These are phyloP conservation scores for Drosophila neonasuta DNA, from an alignment of 2,888 invertebrate species.

Conservation along the genomic window DNA sequence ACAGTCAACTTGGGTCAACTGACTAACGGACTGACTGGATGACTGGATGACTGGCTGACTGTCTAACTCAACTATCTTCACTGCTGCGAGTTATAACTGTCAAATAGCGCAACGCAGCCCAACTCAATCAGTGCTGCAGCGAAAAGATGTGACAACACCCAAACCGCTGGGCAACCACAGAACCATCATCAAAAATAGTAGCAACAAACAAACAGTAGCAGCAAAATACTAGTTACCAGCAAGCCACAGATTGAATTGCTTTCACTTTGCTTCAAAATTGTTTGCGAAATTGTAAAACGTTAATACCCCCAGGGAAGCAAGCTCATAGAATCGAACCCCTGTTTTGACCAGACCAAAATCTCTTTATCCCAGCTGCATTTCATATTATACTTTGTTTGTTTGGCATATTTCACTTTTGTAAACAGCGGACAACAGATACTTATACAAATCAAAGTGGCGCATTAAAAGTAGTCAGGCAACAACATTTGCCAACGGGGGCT, in stretches of 20 bases:
- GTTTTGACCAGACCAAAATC: conserved; percentile 2
- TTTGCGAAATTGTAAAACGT: conserved; percentile 50
- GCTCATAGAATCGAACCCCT: conserved; percentile 2
- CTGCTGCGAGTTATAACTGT: conserved; percentile 20
- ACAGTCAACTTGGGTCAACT: conserved; percentile 42
- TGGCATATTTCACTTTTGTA: conserved; percentile 14
- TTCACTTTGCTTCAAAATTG: conserved; percentile 51
- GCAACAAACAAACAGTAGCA: not conserved
- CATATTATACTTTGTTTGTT: conserved; percentile 19
- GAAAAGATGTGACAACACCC: conserved; percentile 33
- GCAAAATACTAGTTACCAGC: conserved; percentile 26
- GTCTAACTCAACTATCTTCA: conserved; percentile 26
- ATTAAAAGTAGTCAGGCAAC: not conserved
- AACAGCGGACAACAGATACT: conserved; percentile 11
- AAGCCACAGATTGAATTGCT: conserved; percentile 69
- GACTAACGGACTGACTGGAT: not conserved
- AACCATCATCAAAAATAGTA: conserved; percentile 8
- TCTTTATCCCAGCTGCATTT: conserved; percentile 17
- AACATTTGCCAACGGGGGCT: not conserved
- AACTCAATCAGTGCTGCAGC: conserved; percentile 44
- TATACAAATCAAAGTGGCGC: conserved; percentile 18
- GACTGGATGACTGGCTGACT: not conserved
- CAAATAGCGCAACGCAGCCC: conserved; percentile 29
- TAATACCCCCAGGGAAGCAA: conserved; percentile 27
- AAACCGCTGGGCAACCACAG: conserved; percentile 15